These are phyloP conservation scores for Drosophila seclusa DNA, from an alignment of 2,888 invertebrate species.

Conservation along the genomic window DNA sequence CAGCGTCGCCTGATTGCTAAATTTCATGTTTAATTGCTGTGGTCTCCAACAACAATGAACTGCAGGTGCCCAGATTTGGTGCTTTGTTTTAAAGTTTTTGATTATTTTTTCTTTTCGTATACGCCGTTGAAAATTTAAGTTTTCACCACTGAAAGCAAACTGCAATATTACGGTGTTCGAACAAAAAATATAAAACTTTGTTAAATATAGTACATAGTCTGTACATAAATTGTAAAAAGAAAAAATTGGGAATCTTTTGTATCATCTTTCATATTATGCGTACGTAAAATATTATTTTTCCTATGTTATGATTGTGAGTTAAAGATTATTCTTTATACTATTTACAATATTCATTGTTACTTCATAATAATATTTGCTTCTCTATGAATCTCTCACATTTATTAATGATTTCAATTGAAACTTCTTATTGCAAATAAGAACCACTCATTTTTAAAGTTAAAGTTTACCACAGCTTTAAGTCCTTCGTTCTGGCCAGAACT, in stretches of 20 bases:
- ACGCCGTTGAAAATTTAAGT: not conserved
- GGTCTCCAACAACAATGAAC: conserved; percentile 6
- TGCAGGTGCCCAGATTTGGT: conserved; percentile 4
- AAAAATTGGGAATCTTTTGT: not conserved
- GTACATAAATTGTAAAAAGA: not conserved
- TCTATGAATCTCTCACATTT: not conserved
- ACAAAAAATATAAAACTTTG: not conserved
- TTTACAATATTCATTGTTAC: not conserved
- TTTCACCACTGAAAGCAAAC: not conserved
- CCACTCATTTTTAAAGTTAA: not conserved
- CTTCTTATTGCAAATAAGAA: not conserved
- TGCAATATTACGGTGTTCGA: fast-evolving
- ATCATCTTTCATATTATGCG: not conserved
- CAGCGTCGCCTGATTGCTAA: conserved; percentile 7
- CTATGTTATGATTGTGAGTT: not conserved
- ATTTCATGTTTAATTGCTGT: conserved; percentile 18
- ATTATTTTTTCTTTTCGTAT: not conserved
- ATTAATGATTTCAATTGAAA: not conserved
- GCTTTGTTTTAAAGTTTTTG: conserved; percentile 7
- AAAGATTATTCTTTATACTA: not conserved
- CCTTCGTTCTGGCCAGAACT: not conserved
- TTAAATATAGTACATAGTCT: not conserved
- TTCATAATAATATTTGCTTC: not conserved
- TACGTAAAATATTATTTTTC: not conserved
- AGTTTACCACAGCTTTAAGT: conserved; percentile 2